Evolutionary conservation across 2,888 invertebrate genomes (phyloP).

Genomic region (Harmothoe impar): DNA sequence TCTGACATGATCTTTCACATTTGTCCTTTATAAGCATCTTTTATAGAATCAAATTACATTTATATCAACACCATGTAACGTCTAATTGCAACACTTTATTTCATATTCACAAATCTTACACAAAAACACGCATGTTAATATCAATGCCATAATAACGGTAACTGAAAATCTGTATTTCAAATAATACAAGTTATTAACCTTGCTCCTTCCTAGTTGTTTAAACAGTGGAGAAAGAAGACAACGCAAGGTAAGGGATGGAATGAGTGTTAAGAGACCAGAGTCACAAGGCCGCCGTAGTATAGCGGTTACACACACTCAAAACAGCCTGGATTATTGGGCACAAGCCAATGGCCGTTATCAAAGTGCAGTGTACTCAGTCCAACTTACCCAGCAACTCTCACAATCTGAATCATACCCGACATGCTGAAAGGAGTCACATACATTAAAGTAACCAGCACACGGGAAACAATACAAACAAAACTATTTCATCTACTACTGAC

Average conservation of each 20-base stretch:
- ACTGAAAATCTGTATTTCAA: too few species aligned
- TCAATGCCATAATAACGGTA: too few species aligned
- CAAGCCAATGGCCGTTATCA: background rate
- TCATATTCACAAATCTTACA: too few species aligned
- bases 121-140: too few species aligned
- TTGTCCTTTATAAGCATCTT: too few species aligned
- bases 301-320: slow-evolving; percentile 5
- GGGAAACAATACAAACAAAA: too few species aligned
- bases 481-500: background rate
- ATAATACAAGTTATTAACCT: too few species aligned
- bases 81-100: too few species aligned
- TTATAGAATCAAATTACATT: too few species aligned
- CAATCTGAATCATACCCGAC: slow-evolving; percentile 71
- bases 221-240: background rate
- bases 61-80: too few species aligned
- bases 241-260: slow-evolving; percentile 2
- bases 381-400: slow-evolving; percentile 79
- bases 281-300: background rate
- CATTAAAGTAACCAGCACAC: background rate
- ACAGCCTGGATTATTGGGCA: slow-evolving; percentile 30
- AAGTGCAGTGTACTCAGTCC: background rate
- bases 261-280: background rate
- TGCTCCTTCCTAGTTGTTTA: background rate
- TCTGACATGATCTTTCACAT: too few species aligned
- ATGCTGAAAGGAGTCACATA: slow-evolving; percentile 61